A percentile compares a stretch with the other conserved stretches of the same genome.
phyloP scores from a whole-genome alignment of 64 coral and sea anemone genomes.

The Montipora cactus region DNA sequence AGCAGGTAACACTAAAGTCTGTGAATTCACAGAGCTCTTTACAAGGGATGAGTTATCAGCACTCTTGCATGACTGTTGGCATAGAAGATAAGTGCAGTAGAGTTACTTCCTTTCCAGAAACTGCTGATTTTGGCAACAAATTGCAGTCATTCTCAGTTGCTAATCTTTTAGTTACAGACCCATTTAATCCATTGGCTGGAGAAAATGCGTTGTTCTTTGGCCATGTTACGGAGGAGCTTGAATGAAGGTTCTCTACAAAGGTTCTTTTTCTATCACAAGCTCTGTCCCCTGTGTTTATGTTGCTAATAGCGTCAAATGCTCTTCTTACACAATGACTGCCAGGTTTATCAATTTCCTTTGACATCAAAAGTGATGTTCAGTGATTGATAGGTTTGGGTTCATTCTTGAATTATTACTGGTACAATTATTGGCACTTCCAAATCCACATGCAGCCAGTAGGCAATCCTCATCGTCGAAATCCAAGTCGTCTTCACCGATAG shows the following conservation, averaged over 20 bases:
- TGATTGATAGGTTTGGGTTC: not conserved
- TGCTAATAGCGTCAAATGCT: not conserved
- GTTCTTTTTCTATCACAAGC: slow-evolving; percentile 6
- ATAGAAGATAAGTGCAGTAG: not conserved
- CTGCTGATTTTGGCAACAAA: not conserved
- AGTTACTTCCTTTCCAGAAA: not conserved
- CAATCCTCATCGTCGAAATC: slow-evolving; percentile 76
- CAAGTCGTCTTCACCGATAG: slow-evolving; percentile 74
- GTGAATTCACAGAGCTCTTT: not conserved
- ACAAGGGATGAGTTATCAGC: not conserved
- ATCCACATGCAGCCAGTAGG: slow-evolving; percentile 57
- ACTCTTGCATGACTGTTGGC: not conserved
- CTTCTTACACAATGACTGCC: not conserved
- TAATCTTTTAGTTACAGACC: slow-evolving; percentile 42
- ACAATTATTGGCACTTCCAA: not conserved
- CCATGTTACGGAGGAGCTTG: not conserved
- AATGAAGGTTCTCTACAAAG: not conserved
- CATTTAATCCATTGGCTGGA: not conserved
- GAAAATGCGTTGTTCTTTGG: not conserved
- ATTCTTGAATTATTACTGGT: not conserved
- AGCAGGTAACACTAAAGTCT: not conserved
- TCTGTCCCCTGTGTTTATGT: not conserved
- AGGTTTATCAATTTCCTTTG: slow-evolving; percentile 18
- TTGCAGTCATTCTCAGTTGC: not conserved
- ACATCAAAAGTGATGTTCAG: not conserved